Percentiles rank a stretch among this genome's conserved stretches.
These are phyloP conservation scores for Sarcophaga peregrina DNA, from an alignment of 1,140 invertebrate species.

Conservation along the genomic window DNA sequence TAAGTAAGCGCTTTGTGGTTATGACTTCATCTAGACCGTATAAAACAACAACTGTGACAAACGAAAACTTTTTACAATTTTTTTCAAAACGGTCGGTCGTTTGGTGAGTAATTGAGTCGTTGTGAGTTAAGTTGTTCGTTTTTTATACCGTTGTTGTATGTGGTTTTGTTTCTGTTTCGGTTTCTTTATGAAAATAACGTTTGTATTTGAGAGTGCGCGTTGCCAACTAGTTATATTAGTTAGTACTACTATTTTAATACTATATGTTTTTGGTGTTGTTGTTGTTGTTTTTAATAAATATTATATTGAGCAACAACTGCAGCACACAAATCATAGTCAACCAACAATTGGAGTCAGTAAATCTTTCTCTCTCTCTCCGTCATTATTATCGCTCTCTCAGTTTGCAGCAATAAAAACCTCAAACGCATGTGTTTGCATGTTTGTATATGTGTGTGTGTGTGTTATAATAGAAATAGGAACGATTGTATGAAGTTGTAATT, in stretches of 20 bases:
- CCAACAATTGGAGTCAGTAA: too few species aligned
- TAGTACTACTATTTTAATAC: background rate
- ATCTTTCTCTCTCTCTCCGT: too few species aligned
- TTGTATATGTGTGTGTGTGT: too few species aligned
- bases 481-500: too few species aligned
- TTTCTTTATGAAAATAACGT: background rate
- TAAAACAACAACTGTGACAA: constrained; percentile 22
- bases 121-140: background rate
- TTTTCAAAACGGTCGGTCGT: constrained; percentile 11
- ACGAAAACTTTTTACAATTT: background rate
- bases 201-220: background rate
- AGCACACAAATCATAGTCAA: too few species aligned
- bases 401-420: background rate
- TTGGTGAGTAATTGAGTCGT: background rate
- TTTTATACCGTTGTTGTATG: background rate
- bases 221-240: background rate
- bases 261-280: background rate
- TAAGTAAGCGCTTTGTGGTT: background rate
- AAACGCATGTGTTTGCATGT: too few species aligned
- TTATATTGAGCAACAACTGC: background rate
- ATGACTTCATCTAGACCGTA: constrained; percentile 24
- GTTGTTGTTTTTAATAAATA: background rate
- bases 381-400: background rate
- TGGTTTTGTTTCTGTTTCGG: background rate
- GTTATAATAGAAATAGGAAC: too few species aligned